Percentiles rank a stretch among this genome's conserved stretches.
Conservation (phyloP, 2,888 invertebrate species). For the Temnothorax ravouxi region DNA sequence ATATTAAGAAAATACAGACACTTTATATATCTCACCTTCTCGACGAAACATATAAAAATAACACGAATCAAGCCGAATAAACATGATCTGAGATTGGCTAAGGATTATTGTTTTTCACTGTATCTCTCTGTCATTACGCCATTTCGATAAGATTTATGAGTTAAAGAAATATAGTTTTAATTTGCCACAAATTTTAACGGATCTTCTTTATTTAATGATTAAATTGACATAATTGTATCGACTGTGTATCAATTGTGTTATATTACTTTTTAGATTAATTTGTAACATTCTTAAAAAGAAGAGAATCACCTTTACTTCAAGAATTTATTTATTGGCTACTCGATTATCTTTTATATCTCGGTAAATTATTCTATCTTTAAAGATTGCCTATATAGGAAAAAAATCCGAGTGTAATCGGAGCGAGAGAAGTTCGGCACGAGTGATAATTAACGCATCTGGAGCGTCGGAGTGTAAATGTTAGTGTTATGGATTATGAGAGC, state of each 20-base stretch:
- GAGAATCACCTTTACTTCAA: neutral
- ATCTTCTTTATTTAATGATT: neutral
- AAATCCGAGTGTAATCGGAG: neutral
- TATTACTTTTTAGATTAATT: neutral
- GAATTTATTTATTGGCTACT: neutral
- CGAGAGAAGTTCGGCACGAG: slow-evolving; percentile 17
- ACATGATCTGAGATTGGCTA: neutral
- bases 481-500: slow-evolving; percentile 55
- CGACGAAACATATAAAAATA: slow-evolving; percentile 3
- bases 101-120: neutral
- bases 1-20: slow-evolving; percentile 38
- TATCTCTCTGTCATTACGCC: neutral
- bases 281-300: neutral
- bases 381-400: neutral
- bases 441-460: slow-evolving; percentile 62
- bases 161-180: neutral
- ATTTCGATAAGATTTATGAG: neutral
- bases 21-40: neutral
- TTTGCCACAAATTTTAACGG: neutral
- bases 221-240: neutral
- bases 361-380: neutral
- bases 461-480: slow-evolving; percentile 60
- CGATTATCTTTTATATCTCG: neutral
- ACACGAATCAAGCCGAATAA: neutral
- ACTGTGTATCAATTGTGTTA: neutral